Base-by-base conservation (phyloP, 1,140 invertebrate genomes). In the Aphaenogaster ashmeadi region DNA sequence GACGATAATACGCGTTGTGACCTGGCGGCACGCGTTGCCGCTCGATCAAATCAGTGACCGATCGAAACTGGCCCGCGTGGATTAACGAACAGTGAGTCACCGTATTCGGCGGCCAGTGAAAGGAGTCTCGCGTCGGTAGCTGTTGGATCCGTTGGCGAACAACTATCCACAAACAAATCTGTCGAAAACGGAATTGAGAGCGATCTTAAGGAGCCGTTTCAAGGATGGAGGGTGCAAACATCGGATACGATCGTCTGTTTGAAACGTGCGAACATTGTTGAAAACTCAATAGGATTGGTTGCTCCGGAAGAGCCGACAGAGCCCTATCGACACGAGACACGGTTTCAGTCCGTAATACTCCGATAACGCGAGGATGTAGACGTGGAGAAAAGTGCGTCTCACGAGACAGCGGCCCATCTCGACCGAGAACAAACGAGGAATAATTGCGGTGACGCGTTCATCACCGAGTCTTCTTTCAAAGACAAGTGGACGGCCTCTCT, bases 291-390 rank as follows among this genome's bases (percentile, higher is more conserved):
- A 84, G 41, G 15, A 90, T 85, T 80, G 58, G 21, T 86, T 79
- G 58, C 62, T 58, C 36, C 66, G 11, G 41, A 62, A 44, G 9
- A 41, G 41, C 69, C 79, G 66, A 64, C 21, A 66, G 75, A 58
- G 36, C 21, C 44, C 54, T 36, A 38, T 66, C 85, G 90, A 90
- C 87, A 11, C 2, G 9, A 9, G 15, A 21, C 18, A 36, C 18
- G 15, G 47, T 64, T 54, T 56, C 9, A 41, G 56, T 27, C 27
- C 27, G 27, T 27, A 27, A 21, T 41, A 64, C 18, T 58, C 21
- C 56, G 71, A 62, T 9, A 54, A 89, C 21, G 79, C 21, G 79
- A 89, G 41, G 60, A 89, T 89, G 56, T 89, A 80, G 64, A 89
- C 71, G 75, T 89, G 50, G 71, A 87, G 58, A 72, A 83, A 7